phyloP scores from a whole-genome alignment of 2,888 invertebrate genomes.

The Laothoe populi region DNA sequence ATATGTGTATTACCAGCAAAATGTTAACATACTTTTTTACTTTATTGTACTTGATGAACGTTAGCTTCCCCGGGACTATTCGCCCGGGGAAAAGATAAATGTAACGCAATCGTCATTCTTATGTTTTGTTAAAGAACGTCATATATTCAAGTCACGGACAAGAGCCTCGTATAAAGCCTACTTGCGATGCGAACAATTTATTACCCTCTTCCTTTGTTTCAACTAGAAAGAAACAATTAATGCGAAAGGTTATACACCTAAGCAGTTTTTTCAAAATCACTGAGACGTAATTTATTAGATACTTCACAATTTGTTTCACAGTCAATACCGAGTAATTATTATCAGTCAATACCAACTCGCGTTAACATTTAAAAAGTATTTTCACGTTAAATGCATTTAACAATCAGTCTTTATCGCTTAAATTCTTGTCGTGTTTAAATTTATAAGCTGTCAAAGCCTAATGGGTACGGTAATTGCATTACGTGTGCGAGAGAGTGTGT shows the following conservation, averaged over 20 bases:
- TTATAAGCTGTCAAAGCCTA: constrained; percentile 19
- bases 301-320: background rate
- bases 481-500: constrained; percentile 15
- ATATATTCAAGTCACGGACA: constrained; percentile 42
- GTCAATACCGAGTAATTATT: background rate
- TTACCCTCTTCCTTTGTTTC: constrained; percentile 32
- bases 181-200: constrained; percentile 38
- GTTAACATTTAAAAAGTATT: background rate
- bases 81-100: constrained; percentile 33
- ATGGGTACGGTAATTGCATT: constrained; percentile 22
- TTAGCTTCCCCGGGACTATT: background rate
- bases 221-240: constrained; percentile 19
- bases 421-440: constrained; percentile 22
- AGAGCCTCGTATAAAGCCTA: constrained; percentile 31
- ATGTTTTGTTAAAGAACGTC: constrained; percentile 39
- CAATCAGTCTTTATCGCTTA: constrained; percentile 7
- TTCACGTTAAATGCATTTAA: constrained; percentile 19
- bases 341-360: background rate
- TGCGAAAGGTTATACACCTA: background rate
- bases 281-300: background rate
- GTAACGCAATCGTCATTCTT: constrained; percentile 35
- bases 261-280: background rate
- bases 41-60: background rate
- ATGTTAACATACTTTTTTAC: constrained; percentile 19
- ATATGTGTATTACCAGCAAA: background rate